phyloP scores from a whole-genome alignment of 2,113 vertebrate species.

The Lepisosteus osseus region DNA sequence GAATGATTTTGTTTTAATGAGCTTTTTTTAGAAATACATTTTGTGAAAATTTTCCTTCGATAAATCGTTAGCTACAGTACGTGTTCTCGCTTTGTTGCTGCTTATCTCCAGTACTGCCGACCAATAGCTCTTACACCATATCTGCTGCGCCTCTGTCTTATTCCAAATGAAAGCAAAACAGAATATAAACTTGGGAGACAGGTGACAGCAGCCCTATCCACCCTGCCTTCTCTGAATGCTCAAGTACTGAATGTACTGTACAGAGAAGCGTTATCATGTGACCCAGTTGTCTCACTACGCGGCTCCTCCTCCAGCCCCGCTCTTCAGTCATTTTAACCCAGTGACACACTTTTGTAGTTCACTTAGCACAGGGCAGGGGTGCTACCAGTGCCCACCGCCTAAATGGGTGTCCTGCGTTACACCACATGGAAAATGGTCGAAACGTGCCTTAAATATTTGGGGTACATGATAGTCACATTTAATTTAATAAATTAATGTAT shows the following conservation, averaged over 20 bases:
- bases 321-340: constrained; percentile 67
- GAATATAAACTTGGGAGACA: background rate
- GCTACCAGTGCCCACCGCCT: background rate
- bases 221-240: constrained; percentile 23
- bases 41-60: background rate
- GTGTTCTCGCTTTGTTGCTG: background rate
- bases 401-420: background rate
- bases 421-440: too few species aligned
- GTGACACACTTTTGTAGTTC: constrained; percentile 72
- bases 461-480: too few species aligned
- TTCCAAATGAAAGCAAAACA: background rate
- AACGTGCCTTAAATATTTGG: too few species aligned
- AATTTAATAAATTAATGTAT: too few species aligned
- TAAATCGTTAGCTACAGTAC: too few species aligned
- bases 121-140: background rate
- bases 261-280: constrained; percentile 48
- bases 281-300: constrained; percentile 34
- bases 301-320: constrained; percentile 44
- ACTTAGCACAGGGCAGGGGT: constrained; percentile 28
- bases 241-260: constrained; percentile 58
- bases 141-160: background rate
- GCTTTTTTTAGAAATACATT: background rate
- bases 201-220: constrained; percentile 15
- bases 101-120: background rate
- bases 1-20: too few species aligned